Evolutionary conservation across 2,888 invertebrate genomes (phyloP), one percentile per base, ranked within the genome.

Genomic region (Cheilosia impressa): DNA sequence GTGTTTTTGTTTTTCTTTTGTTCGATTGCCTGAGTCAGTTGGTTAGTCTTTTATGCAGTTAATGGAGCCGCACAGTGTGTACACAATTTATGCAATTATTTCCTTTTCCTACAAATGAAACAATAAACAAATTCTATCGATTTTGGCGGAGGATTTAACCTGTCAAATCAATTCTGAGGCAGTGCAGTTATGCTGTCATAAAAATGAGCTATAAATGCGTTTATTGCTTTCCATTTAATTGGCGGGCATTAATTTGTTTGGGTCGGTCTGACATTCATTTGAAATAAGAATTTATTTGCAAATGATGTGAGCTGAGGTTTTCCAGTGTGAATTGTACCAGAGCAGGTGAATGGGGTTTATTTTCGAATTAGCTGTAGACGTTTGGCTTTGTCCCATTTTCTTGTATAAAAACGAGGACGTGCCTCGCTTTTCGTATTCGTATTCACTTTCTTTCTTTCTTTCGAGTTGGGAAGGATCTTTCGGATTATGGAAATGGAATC

Each of bases 181-280:
- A 47, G 34, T 57, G 45, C 68, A 34, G 7, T 57, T 34, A 45
- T 45, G 45, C 57, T 19, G 17, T 31, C 9, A 43, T 9, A n/a
- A 9, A 19, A 41, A 43, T 19, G 9, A 10, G 9, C 19, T 34
- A 34, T 13, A 17, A 38, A 41, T 58, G 22, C 41, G 19, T 41
- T 58, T 58, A 13, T 15, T 41, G 19, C 38, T 4, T 19, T 47
- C 9, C 38, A 38, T 38, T 19, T 47, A 17, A 19, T 17, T 9
- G 17, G 2, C 9, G 9, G 9, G 10, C 17, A 9, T 47, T 19
- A 19, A 17, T 47, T 38, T 38, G 9, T 17, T 47, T 45, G 7
- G 2, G 38, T 38, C 47, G 9, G 47, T 47, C 9, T 47, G 10
- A 3, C 19, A 7, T 19, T 19, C 9, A 47, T 47, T 15, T 9